Conservation (phyloP, 2,113 vertebrate species). For the Notechis scutatus region DNA sequence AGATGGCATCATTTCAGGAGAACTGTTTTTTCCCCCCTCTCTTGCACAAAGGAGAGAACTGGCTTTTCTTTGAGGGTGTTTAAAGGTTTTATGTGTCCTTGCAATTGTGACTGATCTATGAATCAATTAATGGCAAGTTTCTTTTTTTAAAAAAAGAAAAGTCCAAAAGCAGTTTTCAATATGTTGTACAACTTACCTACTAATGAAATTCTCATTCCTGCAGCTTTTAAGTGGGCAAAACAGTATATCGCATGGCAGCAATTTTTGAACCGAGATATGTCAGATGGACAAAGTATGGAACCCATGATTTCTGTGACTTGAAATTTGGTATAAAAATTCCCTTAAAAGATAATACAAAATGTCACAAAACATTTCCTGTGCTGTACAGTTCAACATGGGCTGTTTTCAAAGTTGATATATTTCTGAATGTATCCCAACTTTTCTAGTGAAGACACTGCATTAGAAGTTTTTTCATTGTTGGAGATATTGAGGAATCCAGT, state of each 20-base stretch:
- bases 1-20: neutral
- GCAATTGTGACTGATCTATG: neutral
- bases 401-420: neutral
- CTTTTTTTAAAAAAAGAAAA: neutral
- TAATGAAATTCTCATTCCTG: neutral
- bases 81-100: neutral
- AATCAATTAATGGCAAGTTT: neutral
- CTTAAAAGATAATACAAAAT: neutral
- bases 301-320: neutral
- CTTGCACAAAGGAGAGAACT: neutral
- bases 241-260: neutral
- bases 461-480: neutral
- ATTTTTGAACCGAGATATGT: neutral
- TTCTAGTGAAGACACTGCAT: neutral
- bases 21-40: neutral
- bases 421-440: neutral
- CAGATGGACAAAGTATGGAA: neutral
- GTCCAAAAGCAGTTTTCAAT: neutral
- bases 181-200: neutral
- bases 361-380: neutral
- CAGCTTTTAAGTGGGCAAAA: neutral
- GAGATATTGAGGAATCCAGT: neutral
- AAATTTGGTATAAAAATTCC: neutral
- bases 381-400: neutral
- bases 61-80: neutral